Evolutionary conservation across 2,113 vertebrate species (phyloP), one percentile per base, ranked within the genome.

Genomic region (Psilopogon haemacephalus): DNA sequence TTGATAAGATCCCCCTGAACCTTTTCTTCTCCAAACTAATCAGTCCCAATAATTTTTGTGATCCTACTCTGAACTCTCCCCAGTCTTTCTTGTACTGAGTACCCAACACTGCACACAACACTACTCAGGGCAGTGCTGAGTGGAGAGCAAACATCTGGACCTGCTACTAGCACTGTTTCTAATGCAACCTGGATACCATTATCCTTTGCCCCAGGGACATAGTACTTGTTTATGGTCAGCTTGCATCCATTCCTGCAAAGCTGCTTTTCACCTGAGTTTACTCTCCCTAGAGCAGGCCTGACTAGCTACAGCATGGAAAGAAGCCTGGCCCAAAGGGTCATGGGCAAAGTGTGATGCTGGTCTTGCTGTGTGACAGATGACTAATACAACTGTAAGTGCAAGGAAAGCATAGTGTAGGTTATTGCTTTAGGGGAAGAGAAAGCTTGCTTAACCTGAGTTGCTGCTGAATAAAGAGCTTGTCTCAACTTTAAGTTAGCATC

Each of bases 341-440:
- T 3, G 11, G 40, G 20, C 19, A 52, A 56, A 27, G 20, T 42
- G 46, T 60, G 84, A 24, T 67, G 38, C 0, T 52, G 54, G 35
- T 48, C 11, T 30, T 18, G 11, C 28, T 0, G 0, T 1, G 2
- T 37, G 42, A 67, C 5, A 71, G 84, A 60, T 42, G 88, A 60
- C 52, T 33, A 58, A n/a, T 42, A 26, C 59, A 86, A 8, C 63
- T 77, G 4, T 60, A 64, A 0, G 4, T 40, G 65, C 0, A 0
- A 84, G 73, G 76, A 74, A 84, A 86, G 28, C 38, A 28, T 2
- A 33, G 30, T 32, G 15, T 64, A 56, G 74, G 59, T 8, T n/a
- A 7, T 62, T 72, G 67, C 70, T 86, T 86, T 59, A 86, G 62
- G 54, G 28, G 27, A 73, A 68, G 18, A 90, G 44, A 75, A 67